Conservation (phyloP, 2,113 vertebrate genomes). For the Sclerurus mexicanus region DNA sequence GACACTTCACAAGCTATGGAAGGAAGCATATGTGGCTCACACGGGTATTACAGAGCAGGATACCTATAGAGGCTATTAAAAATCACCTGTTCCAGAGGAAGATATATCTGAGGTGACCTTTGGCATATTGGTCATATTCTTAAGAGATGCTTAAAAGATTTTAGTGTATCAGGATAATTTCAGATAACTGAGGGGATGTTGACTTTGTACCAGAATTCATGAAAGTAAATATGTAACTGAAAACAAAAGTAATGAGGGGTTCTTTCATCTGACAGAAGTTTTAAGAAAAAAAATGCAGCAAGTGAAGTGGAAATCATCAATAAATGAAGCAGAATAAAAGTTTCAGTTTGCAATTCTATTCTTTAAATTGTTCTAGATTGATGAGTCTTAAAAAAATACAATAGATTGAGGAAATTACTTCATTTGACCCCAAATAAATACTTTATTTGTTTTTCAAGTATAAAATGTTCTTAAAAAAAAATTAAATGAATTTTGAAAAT, state of each 20-base stretch:
- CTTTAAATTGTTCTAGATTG: background rate
- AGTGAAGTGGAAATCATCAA: background rate
- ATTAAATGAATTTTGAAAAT: background rate
- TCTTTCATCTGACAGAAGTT: background rate
- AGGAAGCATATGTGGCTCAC: background rate
- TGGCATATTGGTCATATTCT: background rate
- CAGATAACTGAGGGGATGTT: background rate
- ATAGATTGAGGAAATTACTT: background rate
- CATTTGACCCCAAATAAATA: background rate
- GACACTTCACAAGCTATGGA: background rate
- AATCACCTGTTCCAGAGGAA: background rate
- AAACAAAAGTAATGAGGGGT: background rate
- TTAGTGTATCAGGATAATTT: background rate
- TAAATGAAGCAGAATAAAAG: background rate
- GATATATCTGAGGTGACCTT: background rate
- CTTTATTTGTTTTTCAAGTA: background rate
- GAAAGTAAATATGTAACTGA: background rate
- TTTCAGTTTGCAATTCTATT: background rate
- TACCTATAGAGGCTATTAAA: background rate
- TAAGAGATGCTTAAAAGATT: background rate
- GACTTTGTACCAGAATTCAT: background rate
- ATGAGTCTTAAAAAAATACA: background rate
- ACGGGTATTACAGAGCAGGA: background rate
- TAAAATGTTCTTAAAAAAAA: background rate
- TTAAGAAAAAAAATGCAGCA: background rate